Base-by-base conservation (phyloP, 2,113 vertebrate genomes). In the Amblyopsis rosae region DNA sequence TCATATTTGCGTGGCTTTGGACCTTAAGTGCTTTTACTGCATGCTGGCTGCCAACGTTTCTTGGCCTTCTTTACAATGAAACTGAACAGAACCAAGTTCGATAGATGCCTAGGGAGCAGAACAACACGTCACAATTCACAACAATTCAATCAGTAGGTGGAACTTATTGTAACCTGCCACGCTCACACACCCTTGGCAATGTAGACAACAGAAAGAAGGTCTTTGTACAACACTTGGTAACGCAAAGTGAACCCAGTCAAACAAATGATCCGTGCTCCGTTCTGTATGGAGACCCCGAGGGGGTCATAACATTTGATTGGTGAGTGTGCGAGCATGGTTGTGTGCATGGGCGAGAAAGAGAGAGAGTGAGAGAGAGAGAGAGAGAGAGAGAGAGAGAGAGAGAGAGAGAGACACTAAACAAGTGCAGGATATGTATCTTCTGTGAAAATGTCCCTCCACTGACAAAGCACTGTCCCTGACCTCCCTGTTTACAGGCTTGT, bases 101-200 rank as follows among this genome's bases (percentile, higher is more conserved):
- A 78, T 81, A 33, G 77, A 82, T 72, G 17, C 72, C 79, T 76
- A 75, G 84, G 80, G 88, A 88, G 81, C 76, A 82, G 78, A 81
- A 79, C 75, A 75, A 76, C 83, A 86, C 84, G 86, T 91, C 87
- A n/a, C n/a, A n/a, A n/a, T n/a, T n/a, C n/a, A n/a, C n/a, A n/a
- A n/a, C n/a, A 85, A 77, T 64, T 87, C 82, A 77, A 87, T 89
- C 87, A 90, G 84, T 65, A 59, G 70, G 70, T 84, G 80, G 81
- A 87, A 87, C 83, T 75, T 82, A 87, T 88, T 87, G 79, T 86
- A 86, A 88, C 83, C 83, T 81, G 68, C 53, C 71, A 82, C 79
- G 71, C 66, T 47, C 74, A 73, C 81, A 73, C 72, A 78, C 65
- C 75, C 75, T 41, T 59, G 19, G 77, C 77, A 75, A 68, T 64